phyloP scores from a whole-genome alignment of 2,888 invertebrate species.

The Buathra laborator region DNA sequence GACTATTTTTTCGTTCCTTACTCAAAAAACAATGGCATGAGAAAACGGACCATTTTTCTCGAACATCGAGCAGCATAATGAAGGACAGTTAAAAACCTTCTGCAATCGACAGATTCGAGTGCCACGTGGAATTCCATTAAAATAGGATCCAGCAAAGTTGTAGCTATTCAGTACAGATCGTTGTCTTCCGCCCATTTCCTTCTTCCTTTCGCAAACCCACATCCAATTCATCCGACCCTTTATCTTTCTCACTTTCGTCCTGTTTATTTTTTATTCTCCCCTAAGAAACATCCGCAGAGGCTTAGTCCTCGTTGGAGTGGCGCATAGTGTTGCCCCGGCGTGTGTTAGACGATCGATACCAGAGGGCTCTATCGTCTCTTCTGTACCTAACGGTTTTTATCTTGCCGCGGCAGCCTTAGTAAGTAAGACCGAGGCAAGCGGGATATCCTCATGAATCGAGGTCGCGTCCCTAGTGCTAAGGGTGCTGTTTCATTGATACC shows the following conservation, averaged over 20 bases:
- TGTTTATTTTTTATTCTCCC: conserved; percentile 15
- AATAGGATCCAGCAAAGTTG: conserved; percentile 11
- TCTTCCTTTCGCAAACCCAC: neutral
- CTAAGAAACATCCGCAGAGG: conserved; percentile 42
- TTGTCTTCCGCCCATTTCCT: neutral
- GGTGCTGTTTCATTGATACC: conserved; percentile 23
- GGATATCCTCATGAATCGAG: conserved; percentile 49
- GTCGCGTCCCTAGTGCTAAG: conserved; percentile 40
- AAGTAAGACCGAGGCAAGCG: conserved; percentile 25
- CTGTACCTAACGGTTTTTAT: conserved; percentile 63
- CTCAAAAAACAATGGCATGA: too few relatives aligned
- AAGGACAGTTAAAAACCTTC: conserved; percentile 10
- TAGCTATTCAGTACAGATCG: neutral
- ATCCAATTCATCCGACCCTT: neutral
- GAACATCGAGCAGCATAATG: neutral
- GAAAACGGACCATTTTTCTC: too few relatives aligned
- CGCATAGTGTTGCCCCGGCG: conserved; percentile 35
- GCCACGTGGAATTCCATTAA: conserved; percentile 47
- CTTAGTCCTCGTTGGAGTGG: conserved; percentile 47
- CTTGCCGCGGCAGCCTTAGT: conserved; percentile 45
- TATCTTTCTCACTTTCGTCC: conserved; percentile 10
- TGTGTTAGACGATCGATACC: conserved; percentile 59
- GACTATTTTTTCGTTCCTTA: too few relatives aligned
- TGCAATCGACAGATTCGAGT: conserved; percentile 29
- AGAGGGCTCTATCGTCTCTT: conserved; percentile 54